Evolutionary conservation across 2,888 invertebrate genomes (phyloP).

Genomic region (Gastracanthus pulcherrimus): DNA sequence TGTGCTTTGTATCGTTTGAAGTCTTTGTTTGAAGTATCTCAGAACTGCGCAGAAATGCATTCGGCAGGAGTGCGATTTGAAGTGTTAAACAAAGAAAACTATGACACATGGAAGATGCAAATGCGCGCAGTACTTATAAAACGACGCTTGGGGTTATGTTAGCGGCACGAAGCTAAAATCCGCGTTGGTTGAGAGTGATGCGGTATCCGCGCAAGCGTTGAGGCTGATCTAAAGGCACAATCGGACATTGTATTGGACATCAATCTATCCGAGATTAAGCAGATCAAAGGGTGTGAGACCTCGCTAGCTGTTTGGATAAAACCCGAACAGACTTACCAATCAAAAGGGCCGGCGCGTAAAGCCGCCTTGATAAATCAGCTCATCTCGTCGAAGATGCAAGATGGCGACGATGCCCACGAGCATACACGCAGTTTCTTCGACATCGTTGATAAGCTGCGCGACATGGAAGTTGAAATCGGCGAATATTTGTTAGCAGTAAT

Average conservation of each 20-base stretch:
- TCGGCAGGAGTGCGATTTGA: background rate
- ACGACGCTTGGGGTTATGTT: too few species aligned
- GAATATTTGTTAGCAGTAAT: slow-evolving; percentile 25
- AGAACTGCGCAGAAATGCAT: background rate
- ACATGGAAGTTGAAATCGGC: slow-evolving; percentile 47
- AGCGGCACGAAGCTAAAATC: too few species aligned
- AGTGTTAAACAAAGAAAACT: too few species aligned
- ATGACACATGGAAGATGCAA: slow-evolving; percentile 19
- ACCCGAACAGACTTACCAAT: background rate
- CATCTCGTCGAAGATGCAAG: slow-evolving; percentile 42
- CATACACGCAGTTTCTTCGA: slow-evolving; percentile 30
- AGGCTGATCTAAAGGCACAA: slow-evolving; percentile 9
- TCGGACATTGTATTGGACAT: slow-evolving; percentile 18
- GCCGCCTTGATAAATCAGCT: slow-evolving; percentile 33
- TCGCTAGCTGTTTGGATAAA: background rate
- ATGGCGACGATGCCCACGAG: slow-evolving; percentile 42
- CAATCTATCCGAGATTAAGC: slow-evolving; percentile 7
- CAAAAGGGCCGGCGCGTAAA: slow-evolving; percentile 10
- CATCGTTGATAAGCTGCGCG: slow-evolving; percentile 30
- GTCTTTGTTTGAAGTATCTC: background rate
- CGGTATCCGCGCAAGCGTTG: too few species aligned
- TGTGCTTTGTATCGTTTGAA: too few species aligned
- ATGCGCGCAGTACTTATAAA: background rate
- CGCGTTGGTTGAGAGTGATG: background rate
- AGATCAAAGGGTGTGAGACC: background rate